Percentiles rank a stretch among this genome's conserved stretches.
Conservation (phyloP, 2,797 vertebrate species). For the Anisognathus igniventris region DNA sequence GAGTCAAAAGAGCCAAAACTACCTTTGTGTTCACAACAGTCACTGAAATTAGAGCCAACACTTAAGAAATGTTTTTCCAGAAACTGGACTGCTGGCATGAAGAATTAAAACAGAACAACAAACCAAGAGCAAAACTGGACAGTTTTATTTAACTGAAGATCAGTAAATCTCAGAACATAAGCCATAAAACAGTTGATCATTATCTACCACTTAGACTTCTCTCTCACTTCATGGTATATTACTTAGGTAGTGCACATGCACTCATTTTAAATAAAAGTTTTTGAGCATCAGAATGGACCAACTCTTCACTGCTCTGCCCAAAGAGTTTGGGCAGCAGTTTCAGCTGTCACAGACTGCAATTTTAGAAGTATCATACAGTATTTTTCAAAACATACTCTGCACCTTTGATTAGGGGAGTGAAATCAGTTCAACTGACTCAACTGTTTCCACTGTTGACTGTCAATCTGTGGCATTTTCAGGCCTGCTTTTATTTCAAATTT, state of each 20-base stretch:
- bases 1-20: neutral
- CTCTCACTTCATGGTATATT: neutral
- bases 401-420: neutral
- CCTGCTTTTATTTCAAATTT: neutral
- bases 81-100: neutral
- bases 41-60: neutral
- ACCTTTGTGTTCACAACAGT: neutral
- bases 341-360: neutral
- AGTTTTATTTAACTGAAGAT: neutral
- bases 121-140: neutral
- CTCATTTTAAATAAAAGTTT: neutral
- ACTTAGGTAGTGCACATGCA: neutral
- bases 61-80: neutral
- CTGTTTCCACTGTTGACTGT: neutral
- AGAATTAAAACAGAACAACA: neutral
- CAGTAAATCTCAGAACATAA: neutral
- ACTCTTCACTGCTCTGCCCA: neutral
- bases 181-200: neutral
- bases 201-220: neutral
- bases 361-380: neutral
- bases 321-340: neutral
- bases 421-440: neutral
- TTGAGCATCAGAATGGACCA: neutral
- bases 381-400: neutral
- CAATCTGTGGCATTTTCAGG: neutral